Conservation (phyloP, 2,888 invertebrate species). For the Oscheius sp. region DNA sequence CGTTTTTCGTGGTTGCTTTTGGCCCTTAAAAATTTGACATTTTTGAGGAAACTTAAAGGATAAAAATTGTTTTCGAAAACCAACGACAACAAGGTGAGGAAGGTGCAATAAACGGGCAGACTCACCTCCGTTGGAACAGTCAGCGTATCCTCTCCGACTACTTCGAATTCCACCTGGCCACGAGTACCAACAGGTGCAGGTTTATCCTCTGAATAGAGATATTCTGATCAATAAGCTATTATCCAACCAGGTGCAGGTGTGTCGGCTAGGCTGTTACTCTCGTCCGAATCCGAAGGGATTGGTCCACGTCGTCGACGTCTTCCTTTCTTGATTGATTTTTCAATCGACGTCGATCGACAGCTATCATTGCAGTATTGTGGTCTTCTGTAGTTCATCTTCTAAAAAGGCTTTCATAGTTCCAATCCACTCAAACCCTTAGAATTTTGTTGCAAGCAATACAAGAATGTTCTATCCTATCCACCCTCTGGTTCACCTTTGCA, state of each 20-base stretch:
- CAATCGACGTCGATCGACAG: not conserved
- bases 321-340: not conserved
- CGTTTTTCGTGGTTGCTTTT: not conserved
- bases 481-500: not conserved
- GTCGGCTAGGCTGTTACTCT: not conserved
- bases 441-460: too few relatives aligned
- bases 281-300: not conserved
- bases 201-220: not conserved
- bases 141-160: not conserved
- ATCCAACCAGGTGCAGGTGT: not conserved
- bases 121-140: slow-evolving; percentile 1
- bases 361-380: not conserved
- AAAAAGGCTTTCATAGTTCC: not conserved
- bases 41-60: not conserved
- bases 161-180: not conserved
- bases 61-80: not conserved
- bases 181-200: not conserved
- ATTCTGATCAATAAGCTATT: not conserved
- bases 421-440: not conserved
- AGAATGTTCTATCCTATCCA: not conserved
- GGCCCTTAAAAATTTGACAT: slow-evolving; percentile 12
- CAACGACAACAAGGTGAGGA: slow-evolving; percentile 20
- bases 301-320: not conserved
- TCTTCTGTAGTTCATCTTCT: not conserved
- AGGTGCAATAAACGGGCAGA: slow-evolving; percentile 1